Base-by-base conservation (phyloP, 1,140 invertebrate species). In the Bursaphelenchus mucronatus region DNA sequence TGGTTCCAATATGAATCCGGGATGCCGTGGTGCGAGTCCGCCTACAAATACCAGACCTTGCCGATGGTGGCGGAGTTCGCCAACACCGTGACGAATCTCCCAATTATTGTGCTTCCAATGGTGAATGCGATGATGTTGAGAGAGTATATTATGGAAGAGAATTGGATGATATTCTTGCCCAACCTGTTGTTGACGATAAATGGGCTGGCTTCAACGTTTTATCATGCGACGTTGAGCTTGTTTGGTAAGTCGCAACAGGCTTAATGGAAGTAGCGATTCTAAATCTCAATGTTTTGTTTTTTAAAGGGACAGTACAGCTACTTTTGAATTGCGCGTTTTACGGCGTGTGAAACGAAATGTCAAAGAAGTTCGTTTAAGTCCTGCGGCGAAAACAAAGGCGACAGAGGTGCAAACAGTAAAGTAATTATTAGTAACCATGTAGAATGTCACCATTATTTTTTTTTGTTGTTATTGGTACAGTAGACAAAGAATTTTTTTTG, bases 1-100 rank as follows among this genome's bases (percentile, higher is more conserved):
- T 78, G 70, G 71, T 81, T 78, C 53, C 75, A 75, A 46, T 78
- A 81, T 44, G 76, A 78, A 62, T 61, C 67, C 17, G 76, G 75
- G 11, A 69, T 69, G 67, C 46, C 78, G 40, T 81, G 78, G 78
- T 78, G 63, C 51, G 67, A 75, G 49, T 70, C 46, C 17, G 78
- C 71, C 46, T 73, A 80, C 73, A 79, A 79, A 49, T 79, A 79
- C 63, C 68, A 77, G 51, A 78, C 71, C 11, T 47, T 76, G 40
- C 64, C 77, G 10, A 76, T 76, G 57, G 76, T 79, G 11, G 74
- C 71, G 19, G 77, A 78, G 56, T 76, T 79, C 47, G 66, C 66
- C 17, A 72, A 72, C 56, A 76, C 70, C 43, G 63, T 79, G 39
- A 80, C 76, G 58, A 79, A 79, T 49, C 57, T 79, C 21, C 76